A percentile compares a stretch with the other conserved stretches of the same genome.
These are phyloP conservation scores for Philotrypesis tridentata DNA, from an alignment of 1,140 invertebrate genomes.

Conservation along the genomic window DNA sequence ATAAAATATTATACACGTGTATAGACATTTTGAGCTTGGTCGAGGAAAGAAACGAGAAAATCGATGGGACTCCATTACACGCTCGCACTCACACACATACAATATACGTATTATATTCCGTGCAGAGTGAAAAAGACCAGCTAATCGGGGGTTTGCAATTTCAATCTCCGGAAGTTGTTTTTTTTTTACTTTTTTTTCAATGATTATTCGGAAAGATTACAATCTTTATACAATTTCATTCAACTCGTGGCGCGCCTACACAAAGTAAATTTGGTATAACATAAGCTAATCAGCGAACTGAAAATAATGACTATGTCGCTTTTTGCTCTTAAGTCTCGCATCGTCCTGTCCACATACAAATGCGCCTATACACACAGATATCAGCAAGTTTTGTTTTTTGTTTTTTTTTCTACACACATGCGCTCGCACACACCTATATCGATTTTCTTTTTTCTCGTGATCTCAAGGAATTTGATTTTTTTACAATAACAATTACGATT, in stretches of 20 bases:
- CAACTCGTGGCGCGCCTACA: conserved; percentile 25
- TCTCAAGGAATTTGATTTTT: conserved; percentile 19
- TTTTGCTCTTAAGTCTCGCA: conserved; percentile 49
- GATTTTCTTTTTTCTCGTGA: conserved; percentile 41
- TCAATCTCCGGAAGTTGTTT: conserved; percentile 36
- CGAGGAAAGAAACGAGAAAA: conserved; percentile 48
- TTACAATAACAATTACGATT: conserved; percentile 8
- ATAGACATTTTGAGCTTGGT: conserved; percentile 35
- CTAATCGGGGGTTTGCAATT: conserved; percentile 14
- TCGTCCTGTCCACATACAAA: conserved; percentile 34
- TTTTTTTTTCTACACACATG: too few relatives aligned
- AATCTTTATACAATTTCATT: conserved; percentile 30
- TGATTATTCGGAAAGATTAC: conserved; percentile 43
- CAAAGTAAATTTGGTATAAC: conserved; percentile 46
- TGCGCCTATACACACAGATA: conserved; percentile 36
- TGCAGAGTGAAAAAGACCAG: conserved; percentile 31
- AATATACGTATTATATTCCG: neutral
- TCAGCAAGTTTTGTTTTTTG: too few relatives aligned
- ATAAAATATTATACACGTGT: conserved; percentile 37
- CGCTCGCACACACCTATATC: conserved; percentile 30
- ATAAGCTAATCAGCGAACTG: conserved; percentile 52
- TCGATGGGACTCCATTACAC: conserved; percentile 25
- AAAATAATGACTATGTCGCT: conserved; percentile 50
- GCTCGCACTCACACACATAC: neutral
- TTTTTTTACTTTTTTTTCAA: too few relatives aligned